A percentile compares a stretch with the other conserved stretches of the same genome.
These are phyloP conservation scores for Trichogramma dendrolimi DNA, from an alignment of 2,888 invertebrate genomes.

Conservation along the genomic window DNA sequence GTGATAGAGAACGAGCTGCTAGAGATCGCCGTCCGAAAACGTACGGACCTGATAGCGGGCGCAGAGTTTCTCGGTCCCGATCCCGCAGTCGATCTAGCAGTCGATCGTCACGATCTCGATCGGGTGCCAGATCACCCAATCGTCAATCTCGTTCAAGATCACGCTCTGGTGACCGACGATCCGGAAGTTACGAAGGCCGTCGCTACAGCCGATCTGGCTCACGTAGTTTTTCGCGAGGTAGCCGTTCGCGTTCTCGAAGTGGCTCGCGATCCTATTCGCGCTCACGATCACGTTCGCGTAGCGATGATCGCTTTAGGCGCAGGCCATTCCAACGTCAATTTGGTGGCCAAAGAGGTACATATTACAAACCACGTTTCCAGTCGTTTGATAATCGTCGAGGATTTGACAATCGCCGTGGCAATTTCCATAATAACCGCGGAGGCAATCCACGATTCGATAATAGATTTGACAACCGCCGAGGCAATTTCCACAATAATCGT, in stretches of 20 bases:
- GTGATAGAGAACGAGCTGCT: constrained; percentile 39
- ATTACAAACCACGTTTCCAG: constrained; percentile 76
- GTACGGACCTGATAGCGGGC: neutral
- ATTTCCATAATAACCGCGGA: constrained; percentile 46
- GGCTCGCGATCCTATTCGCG: constrained; percentile 51
- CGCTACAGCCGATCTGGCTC: constrained; percentile 49
- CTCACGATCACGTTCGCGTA: constrained; percentile 60
- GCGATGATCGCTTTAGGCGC: constrained; percentile 49
- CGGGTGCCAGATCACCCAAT: constrained; percentile 64
- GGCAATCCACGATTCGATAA: constrained; percentile 41
- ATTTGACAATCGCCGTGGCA: constrained; percentile 48
- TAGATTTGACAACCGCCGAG: constrained; percentile 44
- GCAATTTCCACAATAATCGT: constrained; percentile 41
- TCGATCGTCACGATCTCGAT: constrained; percentile 64
- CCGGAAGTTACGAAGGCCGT: constrained; percentile 47
- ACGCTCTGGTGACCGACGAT: constrained; percentile 44
- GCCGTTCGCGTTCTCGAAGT: constrained; percentile 55
- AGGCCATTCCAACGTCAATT: constrained; percentile 41
- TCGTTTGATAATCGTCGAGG: constrained; percentile 59
- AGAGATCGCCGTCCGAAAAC: neutral
- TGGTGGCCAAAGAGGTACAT: constrained; percentile 57
- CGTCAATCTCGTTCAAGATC: constrained; percentile 55
- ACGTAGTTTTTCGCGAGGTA: constrained; percentile 45
- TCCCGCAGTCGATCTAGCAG: constrained; percentile 61
- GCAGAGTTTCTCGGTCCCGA: constrained; percentile 13